These are phyloP conservation scores for Papilio aristodemus DNA, from an alignment of 1,140 invertebrate species.

Conservation along the genomic window DNA sequence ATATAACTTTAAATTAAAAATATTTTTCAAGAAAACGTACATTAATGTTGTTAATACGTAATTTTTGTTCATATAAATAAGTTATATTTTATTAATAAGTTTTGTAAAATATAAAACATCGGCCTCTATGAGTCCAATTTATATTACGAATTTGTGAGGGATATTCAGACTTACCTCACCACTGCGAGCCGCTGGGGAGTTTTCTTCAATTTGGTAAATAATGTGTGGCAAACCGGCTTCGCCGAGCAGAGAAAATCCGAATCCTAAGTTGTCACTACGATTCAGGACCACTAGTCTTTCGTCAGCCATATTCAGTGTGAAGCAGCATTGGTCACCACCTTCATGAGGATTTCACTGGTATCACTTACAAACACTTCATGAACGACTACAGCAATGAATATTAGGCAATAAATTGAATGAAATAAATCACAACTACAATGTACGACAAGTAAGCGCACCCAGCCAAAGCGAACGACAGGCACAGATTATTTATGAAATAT, in stretches of 20 bases:
- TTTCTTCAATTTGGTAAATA: slow-evolving; percentile 94
- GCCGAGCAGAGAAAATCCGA: slow-evolving; percentile 93
- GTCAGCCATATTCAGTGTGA: slow-evolving; percentile 88
- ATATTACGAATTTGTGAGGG: not conserved
- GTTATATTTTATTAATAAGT: not conserved
- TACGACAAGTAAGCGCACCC: slow-evolving; percentile 72
- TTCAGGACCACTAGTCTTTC: slow-evolving; percentile 91
- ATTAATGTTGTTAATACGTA: not conserved
- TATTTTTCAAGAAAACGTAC: not conserved
- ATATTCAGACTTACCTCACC: slow-evolving; percentile 86
- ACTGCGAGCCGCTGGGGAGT: slow-evolving; percentile 93
- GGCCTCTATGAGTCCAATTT: not conserved
- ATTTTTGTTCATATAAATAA: not conserved
- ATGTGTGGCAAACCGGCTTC: slow-evolving; percentile 93
- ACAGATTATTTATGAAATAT: slow-evolving; percentile 31
- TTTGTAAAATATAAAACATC: slow-evolving; percentile 3
- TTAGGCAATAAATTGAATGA: slow-evolving; percentile 60
- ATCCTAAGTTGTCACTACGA: slow-evolving; percentile 90
- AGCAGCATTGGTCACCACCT: slow-evolving; percentile 75
- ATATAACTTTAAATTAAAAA: too few species aligned
- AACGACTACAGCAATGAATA: slow-evolving; percentile 45
- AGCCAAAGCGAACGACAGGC: slow-evolving; percentile 66
- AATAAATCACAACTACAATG: slow-evolving; percentile 71
- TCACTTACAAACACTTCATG: slow-evolving; percentile 59
- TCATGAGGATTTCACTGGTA: slow-evolving; percentile 62